Conservation (phyloP, 2,888 invertebrate species). For the Andrena marginata region DNA sequence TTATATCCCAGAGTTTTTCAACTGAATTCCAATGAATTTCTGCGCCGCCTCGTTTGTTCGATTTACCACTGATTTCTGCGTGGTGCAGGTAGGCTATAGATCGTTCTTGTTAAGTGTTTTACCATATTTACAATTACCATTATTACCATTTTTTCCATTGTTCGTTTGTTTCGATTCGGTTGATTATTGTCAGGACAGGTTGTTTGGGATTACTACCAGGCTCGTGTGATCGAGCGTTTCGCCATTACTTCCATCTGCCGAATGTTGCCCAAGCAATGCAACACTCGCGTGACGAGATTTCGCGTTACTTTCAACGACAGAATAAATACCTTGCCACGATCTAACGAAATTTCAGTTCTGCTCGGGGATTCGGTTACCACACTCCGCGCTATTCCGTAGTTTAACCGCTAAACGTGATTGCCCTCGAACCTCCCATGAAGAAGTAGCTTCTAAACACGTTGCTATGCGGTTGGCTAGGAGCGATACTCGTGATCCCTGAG, state of each 20-base stretch:
- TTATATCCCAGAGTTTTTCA: constrained; percentile 10
- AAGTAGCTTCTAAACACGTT: constrained; percentile 33
- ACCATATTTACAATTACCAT: too few relatives aligned
- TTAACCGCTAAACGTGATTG: constrained; percentile 26
- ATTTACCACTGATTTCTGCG: too few relatives aligned
- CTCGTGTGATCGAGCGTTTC: neutral
- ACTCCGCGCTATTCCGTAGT: neutral
- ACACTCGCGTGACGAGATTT: neutral
- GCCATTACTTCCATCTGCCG: neutral
- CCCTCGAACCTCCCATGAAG: constrained; percentile 2
- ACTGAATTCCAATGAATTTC: neutral
- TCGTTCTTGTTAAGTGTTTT: too few relatives aligned
- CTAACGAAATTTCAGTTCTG: constrained; percentile 7
- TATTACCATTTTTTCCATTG: too few relatives aligned
- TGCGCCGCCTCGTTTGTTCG: neutral
- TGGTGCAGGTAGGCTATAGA: too few relatives aligned
- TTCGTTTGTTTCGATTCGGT: too few relatives aligned
- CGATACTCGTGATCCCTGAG: constrained; percentile 21
- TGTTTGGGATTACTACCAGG: too few relatives aligned
- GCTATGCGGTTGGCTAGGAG: neutral
- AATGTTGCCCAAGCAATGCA: neutral
- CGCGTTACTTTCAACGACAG: neutral
- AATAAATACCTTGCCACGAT: constrained; percentile 19
- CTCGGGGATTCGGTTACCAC: constrained; percentile 38
- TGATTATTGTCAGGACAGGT: too few relatives aligned